Percentiles rank a stretch among this genome's conserved stretches.
phyloP scores from a whole-genome alignment of 2,113 vertebrate genomes.

The Passerina amoena region DNA sequence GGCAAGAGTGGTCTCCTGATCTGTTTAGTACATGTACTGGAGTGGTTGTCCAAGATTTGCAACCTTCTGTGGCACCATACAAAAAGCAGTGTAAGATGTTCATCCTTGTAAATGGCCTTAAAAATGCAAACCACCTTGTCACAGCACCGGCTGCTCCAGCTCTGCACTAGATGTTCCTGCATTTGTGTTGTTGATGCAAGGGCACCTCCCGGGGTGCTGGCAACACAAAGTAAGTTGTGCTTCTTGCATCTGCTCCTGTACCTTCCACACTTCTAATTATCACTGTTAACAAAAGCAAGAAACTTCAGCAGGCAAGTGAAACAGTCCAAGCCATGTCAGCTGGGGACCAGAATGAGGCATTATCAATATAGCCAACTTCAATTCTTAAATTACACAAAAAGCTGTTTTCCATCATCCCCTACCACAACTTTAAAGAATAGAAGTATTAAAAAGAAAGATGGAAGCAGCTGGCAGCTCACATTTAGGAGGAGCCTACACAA shows the following conservation, averaged over 20 bases:
- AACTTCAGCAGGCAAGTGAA: background rate
- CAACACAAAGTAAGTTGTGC: accelerated
- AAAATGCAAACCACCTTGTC: background rate
- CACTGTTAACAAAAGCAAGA: background rate
- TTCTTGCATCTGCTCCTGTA: background rate
- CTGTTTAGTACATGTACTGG: background rate
- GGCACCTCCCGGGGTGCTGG: background rate
- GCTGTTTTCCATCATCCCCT: background rate
- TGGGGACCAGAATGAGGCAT: background rate
- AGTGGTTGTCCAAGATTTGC: background rate
- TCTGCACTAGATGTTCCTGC: background rate
- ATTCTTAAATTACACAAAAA: background rate
- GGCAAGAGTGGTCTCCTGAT: background rate
- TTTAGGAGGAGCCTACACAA: background rate
- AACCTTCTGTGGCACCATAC: background rate
- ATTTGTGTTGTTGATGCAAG: background rate
- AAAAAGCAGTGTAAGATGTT: background rate
- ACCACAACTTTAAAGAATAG: background rate
- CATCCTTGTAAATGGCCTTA: background rate
- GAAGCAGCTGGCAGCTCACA: background rate
- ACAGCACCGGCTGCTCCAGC: background rate
- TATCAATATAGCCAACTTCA: background rate
- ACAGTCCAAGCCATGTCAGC: background rate
- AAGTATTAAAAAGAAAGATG: background rate
- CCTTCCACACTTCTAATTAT: background rate